A percentile compares a stretch with the other conserved stretches of the same genome.
phyloP scores from a whole-genome alignment of 2,113 vertebrate species.

The Corythoichthys intestinalis region DNA sequence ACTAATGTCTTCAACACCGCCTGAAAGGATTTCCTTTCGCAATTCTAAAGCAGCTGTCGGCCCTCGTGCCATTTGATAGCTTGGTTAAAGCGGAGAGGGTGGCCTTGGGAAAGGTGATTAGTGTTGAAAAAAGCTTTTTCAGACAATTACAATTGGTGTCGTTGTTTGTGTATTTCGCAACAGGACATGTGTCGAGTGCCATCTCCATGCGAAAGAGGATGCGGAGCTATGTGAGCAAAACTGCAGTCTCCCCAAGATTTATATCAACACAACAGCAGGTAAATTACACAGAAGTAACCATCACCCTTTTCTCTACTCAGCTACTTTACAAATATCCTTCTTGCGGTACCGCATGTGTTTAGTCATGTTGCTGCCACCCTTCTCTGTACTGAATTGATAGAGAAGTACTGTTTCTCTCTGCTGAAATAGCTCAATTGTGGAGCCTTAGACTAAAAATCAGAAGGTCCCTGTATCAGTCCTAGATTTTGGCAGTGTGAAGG shows the following conservation, averaged over 20 bases:
- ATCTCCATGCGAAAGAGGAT: conserved; percentile 75
- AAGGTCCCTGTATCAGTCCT: too few relatives aligned
- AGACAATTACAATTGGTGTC: not conserved
- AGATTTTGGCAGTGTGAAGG: too few relatives aligned
- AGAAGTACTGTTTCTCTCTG: too few relatives aligned
- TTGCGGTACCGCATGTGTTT: too few relatives aligned
- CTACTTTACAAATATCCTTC: too few relatives aligned
- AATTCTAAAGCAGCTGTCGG: conserved; percentile 62
- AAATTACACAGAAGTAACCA: conserved; percentile 4
- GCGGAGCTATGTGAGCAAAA: conserved; percentile 75
- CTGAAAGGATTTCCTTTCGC: conserved; percentile 60
- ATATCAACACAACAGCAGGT: conserved; percentile 81
- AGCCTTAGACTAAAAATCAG: too few relatives aligned
- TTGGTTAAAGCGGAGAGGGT: conserved; percentile 44
- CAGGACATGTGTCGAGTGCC: conserved; percentile 92
- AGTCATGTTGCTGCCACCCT: too few relatives aligned
- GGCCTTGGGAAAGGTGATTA: conserved; percentile 47
- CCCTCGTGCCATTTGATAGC: conserved; percentile 51
- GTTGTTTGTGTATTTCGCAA: conserved; percentile 24
- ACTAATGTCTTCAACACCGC: conserved; percentile 53
- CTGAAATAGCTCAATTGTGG: too few relatives aligned
- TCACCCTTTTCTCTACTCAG: too few relatives aligned
- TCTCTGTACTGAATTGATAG: too few relatives aligned
- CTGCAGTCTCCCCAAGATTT: conserved; percentile 78
- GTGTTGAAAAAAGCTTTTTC: conserved; percentile 32